Conservation (phyloP, 2,113 vertebrate genomes). For the Herpetotheres cachinnans region DNA sequence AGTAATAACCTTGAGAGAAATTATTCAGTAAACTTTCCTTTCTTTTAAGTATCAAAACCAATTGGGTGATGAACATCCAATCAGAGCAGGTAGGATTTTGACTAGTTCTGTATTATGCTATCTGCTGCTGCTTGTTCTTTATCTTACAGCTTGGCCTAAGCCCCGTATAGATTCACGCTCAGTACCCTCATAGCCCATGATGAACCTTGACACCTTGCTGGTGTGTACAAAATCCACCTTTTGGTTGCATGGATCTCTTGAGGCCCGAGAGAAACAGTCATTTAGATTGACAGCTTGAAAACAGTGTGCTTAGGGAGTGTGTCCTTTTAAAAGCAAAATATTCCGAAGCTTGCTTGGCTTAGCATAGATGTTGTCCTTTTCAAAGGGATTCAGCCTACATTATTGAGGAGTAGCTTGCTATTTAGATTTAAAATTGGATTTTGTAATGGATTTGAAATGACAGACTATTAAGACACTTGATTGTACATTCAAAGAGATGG, state of each 20-base stretch:
- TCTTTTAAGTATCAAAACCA: neutral
- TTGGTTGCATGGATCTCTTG: neutral
- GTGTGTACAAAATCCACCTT: neutral
- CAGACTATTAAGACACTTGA: neutral
- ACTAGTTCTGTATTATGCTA: neutral
- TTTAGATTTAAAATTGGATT: neutral
- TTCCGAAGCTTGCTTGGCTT: neutral
- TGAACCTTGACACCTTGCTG: neutral
- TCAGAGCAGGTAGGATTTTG: neutral
- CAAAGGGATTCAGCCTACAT: neutral
- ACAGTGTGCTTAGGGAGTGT: neutral
- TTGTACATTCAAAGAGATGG: neutral
- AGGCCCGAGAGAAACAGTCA: neutral
- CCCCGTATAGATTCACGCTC: rapidly evolving
- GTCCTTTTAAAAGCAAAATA: neutral
- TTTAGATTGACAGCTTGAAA: neutral
- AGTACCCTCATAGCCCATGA: neutral
- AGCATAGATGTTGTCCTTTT: neutral
- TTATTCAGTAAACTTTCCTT: neutral
- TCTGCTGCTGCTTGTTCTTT: neutral
- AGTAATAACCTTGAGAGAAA: neutral
- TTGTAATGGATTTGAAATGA: neutral
- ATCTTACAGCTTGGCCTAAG: neutral
- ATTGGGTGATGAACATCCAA: neutral
- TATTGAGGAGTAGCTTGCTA: neutral